phyloP scores from a whole-genome alignment of 2,888 invertebrate genomes.

The Volucella bombylans region DNA sequence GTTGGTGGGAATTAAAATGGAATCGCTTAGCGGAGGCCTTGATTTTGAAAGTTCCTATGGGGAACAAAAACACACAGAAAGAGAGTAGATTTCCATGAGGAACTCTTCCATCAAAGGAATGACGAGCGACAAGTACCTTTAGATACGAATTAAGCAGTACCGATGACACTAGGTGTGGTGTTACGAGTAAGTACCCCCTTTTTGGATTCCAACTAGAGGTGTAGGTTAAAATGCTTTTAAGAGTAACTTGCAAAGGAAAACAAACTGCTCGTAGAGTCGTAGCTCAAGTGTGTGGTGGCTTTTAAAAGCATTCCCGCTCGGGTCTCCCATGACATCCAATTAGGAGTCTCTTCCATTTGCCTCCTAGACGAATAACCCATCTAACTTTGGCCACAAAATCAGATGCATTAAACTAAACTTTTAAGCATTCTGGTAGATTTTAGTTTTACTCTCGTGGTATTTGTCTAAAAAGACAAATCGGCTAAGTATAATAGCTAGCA shows the following conservation, averaged over 20 bases:
- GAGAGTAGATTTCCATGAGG: conserved; percentile 42
- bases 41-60: neutral
- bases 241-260: conserved; percentile 35
- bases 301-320: conserved; percentile 28
- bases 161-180: conserved; percentile 8
- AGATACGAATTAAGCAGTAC: conserved; percentile 2
- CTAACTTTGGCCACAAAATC: conserved; percentile 67
- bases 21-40: conserved; percentile 7
- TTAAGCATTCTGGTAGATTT: neutral
- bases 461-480: neutral
- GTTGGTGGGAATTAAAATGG: conserved; percentile 1
- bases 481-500: neutral
- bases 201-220: neutral
- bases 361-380: conserved; percentile 43
- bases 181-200: conserved; percentile 28
- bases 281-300: conserved; percentile 61
- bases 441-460: no score
- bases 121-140: neutral
- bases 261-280: conserved; percentile 32
- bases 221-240: conserved; percentile 65
- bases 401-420: conserved; percentile 41
- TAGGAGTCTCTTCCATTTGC: conserved; percentile 33
- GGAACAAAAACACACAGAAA: conserved; percentile 40
- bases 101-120: conserved; percentile 54
- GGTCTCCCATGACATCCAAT: conserved; percentile 53